Evolutionary conservation across 2,113 vertebrate genomes (phyloP), one percentile per base, ranked within the genome.

Genomic region (Ammodytes marinus): DNA sequence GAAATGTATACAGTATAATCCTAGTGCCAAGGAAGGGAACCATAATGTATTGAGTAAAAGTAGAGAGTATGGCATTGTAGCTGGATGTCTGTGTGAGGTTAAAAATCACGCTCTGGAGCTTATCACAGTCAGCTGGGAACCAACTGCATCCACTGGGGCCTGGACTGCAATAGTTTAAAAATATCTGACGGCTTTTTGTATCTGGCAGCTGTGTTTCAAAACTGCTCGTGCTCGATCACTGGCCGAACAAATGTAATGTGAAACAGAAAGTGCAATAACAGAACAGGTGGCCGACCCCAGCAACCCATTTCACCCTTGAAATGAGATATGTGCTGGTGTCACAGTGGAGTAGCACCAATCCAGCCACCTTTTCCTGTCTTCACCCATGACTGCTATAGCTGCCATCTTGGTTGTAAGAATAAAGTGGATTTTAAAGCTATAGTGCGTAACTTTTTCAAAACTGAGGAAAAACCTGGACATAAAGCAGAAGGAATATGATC

Each of bases 191-290:
- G 19, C 27, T 27, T 27, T 84, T 80, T 84, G 63, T 66, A 74
- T 89, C 77, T 85, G 39, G 11, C 74, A 74, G 75, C 76, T n/a
- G 60, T 79, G 64, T 76, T 27, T 79, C 72, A 72, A 78, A 82
- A 78, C 47, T 35, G 60, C 74, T 57, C 6, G 10, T 49, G 47
- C 69, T 79, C 27, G 27, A 69, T 81, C 81, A 63, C 39, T 65
- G 65, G 72, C 68, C 40, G 7, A 69, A 85, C 79, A 68, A 69
- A 66, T 81, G 46, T 72, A 79, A 84, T 80, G 73, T 77, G 69
- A 84, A 86, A 75, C 67, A 80, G 68, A 82, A 58, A 57, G 66
- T 69, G 69, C 40, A 74, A 70, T 67, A 69, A 47, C 58, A 53
- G 54, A 74, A 79, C 68, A 66, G 68, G 58, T 53, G 58, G 71